These are phyloP conservation scores for Acrocera orbiculus DNA, from an alignment of 2,888 invertebrate species.

Conservation along the genomic window DNA sequence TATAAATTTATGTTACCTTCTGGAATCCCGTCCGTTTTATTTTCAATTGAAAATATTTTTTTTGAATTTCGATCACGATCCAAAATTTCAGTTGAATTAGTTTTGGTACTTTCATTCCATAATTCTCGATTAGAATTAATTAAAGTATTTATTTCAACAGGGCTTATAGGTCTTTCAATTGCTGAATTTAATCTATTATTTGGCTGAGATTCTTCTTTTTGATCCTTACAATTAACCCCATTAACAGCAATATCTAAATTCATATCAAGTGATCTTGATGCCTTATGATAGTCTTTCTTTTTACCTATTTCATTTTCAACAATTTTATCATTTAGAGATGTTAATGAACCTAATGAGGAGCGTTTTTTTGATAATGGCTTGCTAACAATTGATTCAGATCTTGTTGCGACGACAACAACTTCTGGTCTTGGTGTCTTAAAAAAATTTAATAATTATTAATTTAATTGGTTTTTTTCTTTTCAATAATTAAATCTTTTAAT, in stretches of 20 bases:
- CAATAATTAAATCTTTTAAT: constrained; percentile 11
- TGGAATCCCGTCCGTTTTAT: too few species aligned
- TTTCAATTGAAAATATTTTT: constrained; percentile 28
- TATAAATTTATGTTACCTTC: too few species aligned
- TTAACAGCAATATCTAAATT: constrained; percentile 29
- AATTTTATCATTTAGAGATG: constrained; percentile 29
- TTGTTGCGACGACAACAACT: constrained; percentile 57
- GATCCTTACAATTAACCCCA: constrained; percentile 14
- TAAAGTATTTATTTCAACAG: constrained; percentile 14
- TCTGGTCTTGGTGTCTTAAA: constrained; percentile 57
- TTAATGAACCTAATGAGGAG: constrained; percentile 28
- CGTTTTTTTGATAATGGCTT: constrained; percentile 29
- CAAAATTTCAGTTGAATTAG: constrained; percentile 25
- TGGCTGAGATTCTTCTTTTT: too few species aligned
- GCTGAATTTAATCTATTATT: constrained; percentile 1
- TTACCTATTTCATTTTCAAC: constrained; percentile 24
- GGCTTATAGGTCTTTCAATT: too few species aligned
- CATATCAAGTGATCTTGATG: constrained; percentile 28
- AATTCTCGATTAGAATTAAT: constrained; percentile 25
- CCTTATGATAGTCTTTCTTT: constrained; percentile 28
- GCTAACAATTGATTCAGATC: constrained; percentile 32
- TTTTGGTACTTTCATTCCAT: constrained; percentile 24
- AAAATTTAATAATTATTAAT: constrained; percentile 4
- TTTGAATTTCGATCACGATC: constrained; percentile 28
- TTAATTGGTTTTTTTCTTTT: neutral